Evolutionary conservation across 2,888 invertebrate species (phyloP), one percentile per base, ranked within the genome.

Genomic region (Lasioglossum figueresi): DNA sequence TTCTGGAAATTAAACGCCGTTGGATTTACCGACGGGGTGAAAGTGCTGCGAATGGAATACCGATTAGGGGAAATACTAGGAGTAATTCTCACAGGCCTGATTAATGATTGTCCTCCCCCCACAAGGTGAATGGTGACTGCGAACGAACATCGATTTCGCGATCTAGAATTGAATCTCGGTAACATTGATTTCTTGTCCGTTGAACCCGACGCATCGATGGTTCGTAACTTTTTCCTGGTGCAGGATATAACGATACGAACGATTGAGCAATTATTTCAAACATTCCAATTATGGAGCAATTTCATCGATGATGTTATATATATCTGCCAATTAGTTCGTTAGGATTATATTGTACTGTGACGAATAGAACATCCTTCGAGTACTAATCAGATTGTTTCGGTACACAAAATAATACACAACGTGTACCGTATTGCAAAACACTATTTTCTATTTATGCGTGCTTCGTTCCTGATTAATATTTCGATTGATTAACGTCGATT

Each of bases 1-100:
- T 2, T 37, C 34, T 73, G 84, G 79, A 74, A 84, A 85, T 84
- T 84, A 84, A 77, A 74, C 77, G 52, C n/a, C 37, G 31, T 37
- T 23, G 34, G 45, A 80, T 84, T 45, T 77, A 71, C 48, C 71
- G 83, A 59, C 34, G 12, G 48, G 14, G 70, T 70, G 75, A 75
- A 75, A 34, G 40, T 59, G 75, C 72, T 59, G 75, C 70, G 70
- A 31, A 31, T 31, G 45, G 84, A 85, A 85, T 85, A 84, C 80
- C 74, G 80, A 85, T 83, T 71, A 80, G 74, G 34, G n/a, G 84
- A 76, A 83, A 56, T 74, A 52, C 48, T 19, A 34, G 79, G 43
- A n/a, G 45, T 66, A 66, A 84, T 83, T 79, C 79, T 71, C 27
- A 31, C 34, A n/a, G 27, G 43, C n/a, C 27, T 68, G 78, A 83